Evolutionary conservation across 2,113 vertebrate species (phyloP), one percentile per base, ranked within the genome.

Genomic region (Heterotis niloticus): DNA sequence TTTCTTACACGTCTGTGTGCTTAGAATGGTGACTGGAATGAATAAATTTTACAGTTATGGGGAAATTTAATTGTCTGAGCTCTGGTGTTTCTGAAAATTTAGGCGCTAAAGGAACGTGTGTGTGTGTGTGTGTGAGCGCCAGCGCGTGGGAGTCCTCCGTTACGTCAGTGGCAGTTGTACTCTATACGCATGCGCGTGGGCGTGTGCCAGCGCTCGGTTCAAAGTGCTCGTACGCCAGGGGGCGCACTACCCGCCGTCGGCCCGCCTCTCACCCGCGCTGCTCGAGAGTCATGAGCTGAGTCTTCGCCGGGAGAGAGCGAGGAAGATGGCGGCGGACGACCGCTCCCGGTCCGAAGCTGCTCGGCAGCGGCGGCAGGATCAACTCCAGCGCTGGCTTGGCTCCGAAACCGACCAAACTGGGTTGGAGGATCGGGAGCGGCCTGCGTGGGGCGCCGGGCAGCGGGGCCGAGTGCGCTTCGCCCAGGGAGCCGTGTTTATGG

Each of bases 311-410:
- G 88, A 91, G 90, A 92, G 86, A 91, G 86, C 83, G 90, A 87
- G 92, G 92, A 94, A 94, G 91, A 94, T 94, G 93, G 93, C 92
- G 91, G 92, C 93, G 84, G 93, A 92, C 86, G 93, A 94, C 91
- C 92, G 92, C 87, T 93, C 92, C 90, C 90, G 93, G 90, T 93
- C 93, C 88, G 92, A 93, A 88, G 91, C 92, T 83, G 92, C 93
- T 62, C 92, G 92, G 82, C 92, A 94, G 86, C 90, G 93, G 84
- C 87, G 93, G 52, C 89, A 91, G 88, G 93, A 94, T 83, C 93
- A 94, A 88, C 88, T 94, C 81, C 91, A 89, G 84, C 88, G 92
- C 82, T 94, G 93, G 93, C 78, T 87, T 73, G 92, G 89, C 69
- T 94, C 92, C 4, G 93, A 94, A 52, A 94, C 91, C 64, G 92